Percentiles rank a stretch among this genome's conserved stretches.
Evolutionary conservation across 2,888 invertebrate genomes (phyloP).

Genomic region (Aporophyla lueneburgensis): DNA sequence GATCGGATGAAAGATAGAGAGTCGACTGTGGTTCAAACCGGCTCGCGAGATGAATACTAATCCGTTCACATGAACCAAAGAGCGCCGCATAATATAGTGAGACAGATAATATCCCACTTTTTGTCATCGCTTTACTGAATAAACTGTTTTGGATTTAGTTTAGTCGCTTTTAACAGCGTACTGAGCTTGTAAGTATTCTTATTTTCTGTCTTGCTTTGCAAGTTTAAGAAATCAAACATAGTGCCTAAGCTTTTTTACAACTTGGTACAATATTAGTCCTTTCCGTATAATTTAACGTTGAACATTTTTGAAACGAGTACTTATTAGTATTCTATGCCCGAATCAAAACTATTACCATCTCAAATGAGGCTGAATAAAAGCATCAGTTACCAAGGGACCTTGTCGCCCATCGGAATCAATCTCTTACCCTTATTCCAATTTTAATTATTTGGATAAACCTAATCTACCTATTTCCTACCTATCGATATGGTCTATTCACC

Average conservation of each 20-base stretch:
- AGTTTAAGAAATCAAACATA: neutral
- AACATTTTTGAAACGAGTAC: neutral
- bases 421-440: neutral
- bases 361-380: neutral
- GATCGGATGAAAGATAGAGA: constrained; percentile 23
- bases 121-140: constrained; percentile 10
- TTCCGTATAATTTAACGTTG: neutral
- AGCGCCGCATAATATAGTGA: constrained; percentile 8
- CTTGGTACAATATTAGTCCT: neutral
- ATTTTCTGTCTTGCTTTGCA: neutral
- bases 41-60: constrained; percentile 57
- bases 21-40: constrained; percentile 18
- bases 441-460: neutral
- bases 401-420: neutral
- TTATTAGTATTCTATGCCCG: too few relatives aligned
- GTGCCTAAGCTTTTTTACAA: neutral
- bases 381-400: neutral
- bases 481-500: too few relatives aligned
- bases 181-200: neutral
- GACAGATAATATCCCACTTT: constrained; percentile 7
- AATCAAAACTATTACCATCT: neutral
- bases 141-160: constrained; percentile 15
- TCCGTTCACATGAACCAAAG: constrained; percentile 34
- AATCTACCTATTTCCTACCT: too few relatives aligned
- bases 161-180: neutral